Evolutionary conservation across 2,888 invertebrate genomes (phyloP).

Genomic region (Drosophila limbata): DNA sequence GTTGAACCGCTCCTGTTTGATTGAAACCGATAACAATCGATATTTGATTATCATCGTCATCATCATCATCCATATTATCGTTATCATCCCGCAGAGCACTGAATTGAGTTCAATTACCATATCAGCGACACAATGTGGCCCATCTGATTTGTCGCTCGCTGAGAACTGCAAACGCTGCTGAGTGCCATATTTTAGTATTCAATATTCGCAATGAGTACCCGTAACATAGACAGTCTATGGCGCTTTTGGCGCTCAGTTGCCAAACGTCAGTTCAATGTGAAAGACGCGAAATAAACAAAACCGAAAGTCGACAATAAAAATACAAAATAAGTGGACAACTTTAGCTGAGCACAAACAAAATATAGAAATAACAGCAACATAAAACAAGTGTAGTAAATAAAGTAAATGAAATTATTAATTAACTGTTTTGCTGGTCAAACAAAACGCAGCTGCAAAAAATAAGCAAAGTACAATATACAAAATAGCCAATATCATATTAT

Average conservation of each 20-base stretch:
- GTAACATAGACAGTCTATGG: conserved; percentile 41
- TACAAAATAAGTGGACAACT: conserved; percentile 1
- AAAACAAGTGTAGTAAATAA: conserved; percentile 7
- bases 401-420: neutral
- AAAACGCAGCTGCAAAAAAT: conserved; percentile 1
- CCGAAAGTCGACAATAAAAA: neutral
- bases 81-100: conserved; percentile 24
- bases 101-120: conserved; percentile 57
- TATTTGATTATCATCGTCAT: conserved; percentile 24
- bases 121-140: conserved; percentile 53
- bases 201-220: conserved; percentile 28
- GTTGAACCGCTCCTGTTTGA: conserved; percentile 21
- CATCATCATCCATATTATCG: conserved; percentile 24
- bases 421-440: conserved; percentile 21
- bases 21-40: conserved; percentile 36
- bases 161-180: conserved; percentile 28
- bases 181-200: conserved; percentile 39
- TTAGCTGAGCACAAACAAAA: conserved; percentile 28
- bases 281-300: conserved; percentile 58
- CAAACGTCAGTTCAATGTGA: conserved; percentile 65
- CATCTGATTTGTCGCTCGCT: conserved; percentile 51
- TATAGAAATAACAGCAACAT: conserved; percentile 24
- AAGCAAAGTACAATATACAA: neutral
- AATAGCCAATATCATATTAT: conserved; percentile 4
- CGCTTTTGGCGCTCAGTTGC: conserved; percentile 66